Base-by-base conservation (phyloP, 1,140 invertebrate species). In the Chlorops oryzae region DNA sequence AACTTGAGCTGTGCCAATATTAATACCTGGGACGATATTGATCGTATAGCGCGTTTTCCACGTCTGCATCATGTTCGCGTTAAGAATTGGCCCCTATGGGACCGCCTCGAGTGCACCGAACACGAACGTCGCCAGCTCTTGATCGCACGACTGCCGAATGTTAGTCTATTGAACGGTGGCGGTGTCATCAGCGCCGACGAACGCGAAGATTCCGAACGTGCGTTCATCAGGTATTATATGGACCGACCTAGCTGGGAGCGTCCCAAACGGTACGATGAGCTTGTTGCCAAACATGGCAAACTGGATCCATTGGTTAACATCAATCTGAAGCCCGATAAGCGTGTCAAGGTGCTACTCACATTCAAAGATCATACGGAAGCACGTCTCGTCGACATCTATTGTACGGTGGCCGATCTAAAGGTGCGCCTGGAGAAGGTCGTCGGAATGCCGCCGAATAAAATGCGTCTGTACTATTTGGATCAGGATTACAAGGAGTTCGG, bases 191-290 rank as follows among this genome's bases (percentile, higher is more conserved):
- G 81, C 24, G 78, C 78, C 1, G 85, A 90, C 59, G 91, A 95
- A 68, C 78, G 92, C 49, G 89, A 93, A 72, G 88, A 92, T 63
- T 87, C 92, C n/a, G 92, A 96, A 67, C 77, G 92, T 50, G 90
- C 90, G 57, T 96, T 95, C 74, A 90, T 96, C 55, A 78, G 92
- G 42, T 87, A 90, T 66, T 93, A 90, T 70, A 88, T 92, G 85
- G 86, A 92, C 64, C 87, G 87, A 62, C 82, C 86, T 21, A 86
- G 88, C 76, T 79, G 78, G 27, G 86, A 90, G 56, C 75, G 85
- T 18, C 88, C 88, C 12, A 80, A 84, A 57, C 84, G 90, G 59
- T 93, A 92, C 65, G 80, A 79, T 61, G 88, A 92, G 71, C 74
- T 93, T 27, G 78, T 90, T 25, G 78, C 78, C 23, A 82, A 89